Percentiles rank a stretch among this genome's conserved stretches.
phyloP scores from a whole-genome alignment of 1,140 invertebrate species.

The Halesus radiatus region DNA sequence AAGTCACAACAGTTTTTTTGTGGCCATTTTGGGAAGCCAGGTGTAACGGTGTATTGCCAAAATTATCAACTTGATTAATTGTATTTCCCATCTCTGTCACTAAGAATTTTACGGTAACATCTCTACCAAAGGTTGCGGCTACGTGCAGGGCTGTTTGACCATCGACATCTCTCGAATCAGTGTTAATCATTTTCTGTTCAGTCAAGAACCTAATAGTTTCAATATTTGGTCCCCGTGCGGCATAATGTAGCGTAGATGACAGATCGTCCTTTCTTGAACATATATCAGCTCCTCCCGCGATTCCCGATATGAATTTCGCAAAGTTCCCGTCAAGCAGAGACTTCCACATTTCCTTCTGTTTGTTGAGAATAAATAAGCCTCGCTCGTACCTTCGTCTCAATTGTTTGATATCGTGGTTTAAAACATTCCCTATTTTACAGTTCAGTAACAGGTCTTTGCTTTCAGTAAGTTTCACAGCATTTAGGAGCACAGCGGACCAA shows the following conservation, averaged over 20 bases:
- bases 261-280: neutral
- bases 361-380: neutral
- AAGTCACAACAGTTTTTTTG: neutral
- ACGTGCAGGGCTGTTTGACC: neutral
- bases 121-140: neutral
- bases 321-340: neutral
- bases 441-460: neutral
- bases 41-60: neutral
- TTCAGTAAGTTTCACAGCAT: neutral
- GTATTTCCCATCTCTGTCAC: neutral
- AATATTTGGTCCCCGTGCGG: neutral
- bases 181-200: neutral
- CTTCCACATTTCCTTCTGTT: neutral
- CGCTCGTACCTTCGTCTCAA: neutral
- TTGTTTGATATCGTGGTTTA: neutral
- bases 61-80: neutral
- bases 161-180: neutral
- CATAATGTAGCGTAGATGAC: neutral
- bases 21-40: neutral
- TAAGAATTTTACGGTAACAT: neutral
- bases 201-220: neutral
- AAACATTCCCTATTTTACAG: neutral
- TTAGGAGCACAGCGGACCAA: neutral
- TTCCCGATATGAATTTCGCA: neutral
- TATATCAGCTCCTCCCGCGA: neutral